These are phyloP conservation scores for Netelia inedita DNA, from an alignment of 2,888 invertebrate genomes.

Conservation along the genomic window DNA sequence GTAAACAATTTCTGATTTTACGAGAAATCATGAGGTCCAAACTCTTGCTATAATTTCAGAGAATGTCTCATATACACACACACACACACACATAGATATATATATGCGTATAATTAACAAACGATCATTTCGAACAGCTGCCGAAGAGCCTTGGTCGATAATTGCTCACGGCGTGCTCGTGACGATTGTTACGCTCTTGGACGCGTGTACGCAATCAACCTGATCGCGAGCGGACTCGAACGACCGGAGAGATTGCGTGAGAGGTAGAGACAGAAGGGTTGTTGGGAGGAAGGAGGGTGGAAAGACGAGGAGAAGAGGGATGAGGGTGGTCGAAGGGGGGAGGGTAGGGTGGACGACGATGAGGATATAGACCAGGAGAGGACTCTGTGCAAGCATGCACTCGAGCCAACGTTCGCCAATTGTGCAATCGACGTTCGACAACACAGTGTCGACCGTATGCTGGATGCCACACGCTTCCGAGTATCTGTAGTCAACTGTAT, in stretches of 20 bases:
- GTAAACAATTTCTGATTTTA: no score
- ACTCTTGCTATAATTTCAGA: background rate
- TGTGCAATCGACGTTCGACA: slow-evolving; percentile 60
- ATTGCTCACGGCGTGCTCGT: slow-evolving; percentile 57
- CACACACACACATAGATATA: background rate
- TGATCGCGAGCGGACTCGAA: slow-evolving; percentile 34
- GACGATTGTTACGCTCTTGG: slow-evolving; percentile 57
- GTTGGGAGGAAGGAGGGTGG: slow-evolving; percentile 24
- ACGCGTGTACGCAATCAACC: slow-evolving; percentile 58
- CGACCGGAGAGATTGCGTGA: slow-evolving; percentile 29
- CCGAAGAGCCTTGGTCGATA: slow-evolving; percentile 44
- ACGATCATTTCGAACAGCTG: slow-evolving; percentile 55
- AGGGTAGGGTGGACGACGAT: no score
- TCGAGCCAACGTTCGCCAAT: slow-evolving; percentile 54
- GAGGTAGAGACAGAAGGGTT: background rate
- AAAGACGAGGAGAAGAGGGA: background rate
- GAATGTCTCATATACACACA: background rate
- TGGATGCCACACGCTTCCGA: background rate
- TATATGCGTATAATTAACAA: slow-evolving; percentile 12
- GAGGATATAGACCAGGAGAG: slow-evolving; percentile 20
- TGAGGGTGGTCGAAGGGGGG: no score
- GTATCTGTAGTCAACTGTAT: slow-evolving; percentile 21
- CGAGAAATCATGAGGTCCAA: no score
- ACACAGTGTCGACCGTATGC: slow-evolving; percentile 7
- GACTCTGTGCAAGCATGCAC: slow-evolving; percentile 26